Conservation (phyloP, 2,113 vertebrate species). For the Leptodactylus fuscus region DNA sequence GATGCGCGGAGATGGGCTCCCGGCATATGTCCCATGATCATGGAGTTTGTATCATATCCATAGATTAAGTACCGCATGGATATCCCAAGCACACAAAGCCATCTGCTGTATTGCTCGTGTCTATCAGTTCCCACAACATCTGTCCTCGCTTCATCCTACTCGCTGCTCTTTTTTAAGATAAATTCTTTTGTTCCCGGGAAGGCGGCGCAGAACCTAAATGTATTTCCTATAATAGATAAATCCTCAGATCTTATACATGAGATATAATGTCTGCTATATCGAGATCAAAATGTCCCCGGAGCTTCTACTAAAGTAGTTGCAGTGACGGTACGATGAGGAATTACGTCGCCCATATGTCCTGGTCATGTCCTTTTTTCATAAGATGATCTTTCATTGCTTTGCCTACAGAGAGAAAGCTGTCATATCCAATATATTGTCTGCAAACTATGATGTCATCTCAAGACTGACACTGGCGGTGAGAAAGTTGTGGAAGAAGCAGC, state of each 20-base stretch:
- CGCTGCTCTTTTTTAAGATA: background rate
- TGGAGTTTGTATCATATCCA: constrained; percentile 43
- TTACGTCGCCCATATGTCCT: background rate
- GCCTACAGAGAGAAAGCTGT: background rate
- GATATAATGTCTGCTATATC: background rate
- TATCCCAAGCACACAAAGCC: constrained; percentile 44
- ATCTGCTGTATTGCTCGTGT: constrained; percentile 33
- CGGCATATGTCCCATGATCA: constrained; percentile 45
- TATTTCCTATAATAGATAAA: constrained; percentile 3
- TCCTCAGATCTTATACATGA: background rate
- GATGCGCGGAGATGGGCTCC: background rate
- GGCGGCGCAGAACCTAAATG: background rate
- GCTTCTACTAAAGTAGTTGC: background rate
- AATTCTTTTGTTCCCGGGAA: constrained; percentile 4
- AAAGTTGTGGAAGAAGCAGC: background rate
- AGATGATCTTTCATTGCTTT: background rate
- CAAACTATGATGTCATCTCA: background rate
- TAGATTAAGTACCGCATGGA: constrained; percentile 38
- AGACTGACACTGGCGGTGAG: background rate
- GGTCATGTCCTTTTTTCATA: background rate
- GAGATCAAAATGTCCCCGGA: background rate
- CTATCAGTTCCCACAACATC: constrained; percentile 46
- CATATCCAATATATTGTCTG: background rate
- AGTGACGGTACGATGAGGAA: background rate
- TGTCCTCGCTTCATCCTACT: constrained; percentile 7